Base-by-base conservation (phyloP, 2,888 invertebrate genomes). In the Panorpa germanica region DNA sequence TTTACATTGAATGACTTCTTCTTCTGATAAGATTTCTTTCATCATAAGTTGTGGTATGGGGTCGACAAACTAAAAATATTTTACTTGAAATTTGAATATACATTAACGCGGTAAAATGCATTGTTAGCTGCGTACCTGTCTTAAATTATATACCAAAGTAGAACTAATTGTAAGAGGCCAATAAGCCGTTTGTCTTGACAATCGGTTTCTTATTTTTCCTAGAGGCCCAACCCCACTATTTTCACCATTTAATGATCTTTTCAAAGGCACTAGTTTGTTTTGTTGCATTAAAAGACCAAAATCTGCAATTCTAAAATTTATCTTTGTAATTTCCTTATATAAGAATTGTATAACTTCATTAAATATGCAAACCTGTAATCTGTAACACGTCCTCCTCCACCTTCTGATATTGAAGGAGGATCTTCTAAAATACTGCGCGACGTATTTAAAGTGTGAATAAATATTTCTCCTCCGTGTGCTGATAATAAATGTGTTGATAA, bases 401-500 rank as follows among this genome's bases (percentile, higher is more conserved):
- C 93, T 54, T 95, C 95, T 16, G 81, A 85, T 29, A 95, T 82
- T 0, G 91, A 85, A 0, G 93, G 93, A 1, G 90, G 86, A 51
- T 95, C 95, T 49, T 95, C 93, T 31, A 91, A 64, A 4, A 86
- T 76, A 23, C 83, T 80, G 20, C 90, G 63, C 3, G 74, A 67
- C 0, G 85, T 85, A 15, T 78, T 78, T 23, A 95, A 57, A 1
- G 86, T 81, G 39, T 95, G 93, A 38, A 96, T 82, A 59, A 88
- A 95, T 41, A 96, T 80, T 57, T 93, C 93, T 0, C 91, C 91
- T 1, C 90, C 91, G 42, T 95, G 91, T 7, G 90, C 82, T 1
- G 90, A 83, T 29, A 96, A 49, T 46, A 95, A 70, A 54, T 95
- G 95, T 2, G 90, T 90, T 15, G 88, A 81, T 1, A 85, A 75